Conservation (phyloP, 2,888 invertebrate genomes). For the Epinotia brunnichana region DNA sequence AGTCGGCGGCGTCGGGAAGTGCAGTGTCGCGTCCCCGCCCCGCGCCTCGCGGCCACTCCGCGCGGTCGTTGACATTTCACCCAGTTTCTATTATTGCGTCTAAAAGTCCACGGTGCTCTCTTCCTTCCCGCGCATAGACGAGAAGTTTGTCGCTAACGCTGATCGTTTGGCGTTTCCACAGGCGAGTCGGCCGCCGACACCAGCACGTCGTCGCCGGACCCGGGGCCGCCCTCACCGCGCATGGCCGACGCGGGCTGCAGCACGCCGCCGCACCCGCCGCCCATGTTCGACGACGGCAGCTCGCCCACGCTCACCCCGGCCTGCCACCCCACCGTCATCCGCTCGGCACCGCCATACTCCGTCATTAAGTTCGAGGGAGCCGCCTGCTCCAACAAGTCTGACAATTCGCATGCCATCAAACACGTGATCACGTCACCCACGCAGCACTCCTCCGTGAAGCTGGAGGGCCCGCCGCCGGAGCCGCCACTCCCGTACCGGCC, state of each 20-base stretch:
- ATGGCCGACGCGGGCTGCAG: slow-evolving; percentile 87
- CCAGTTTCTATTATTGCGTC: slow-evolving; percentile 81
- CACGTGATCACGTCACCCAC: slow-evolving; percentile 64
- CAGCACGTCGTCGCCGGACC: slow-evolving; percentile 95
- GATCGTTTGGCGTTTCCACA: slow-evolving; percentile 75
- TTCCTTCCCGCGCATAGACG: slow-evolving; percentile 60
- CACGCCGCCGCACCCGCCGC: slow-evolving; percentile 85
- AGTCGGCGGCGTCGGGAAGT: slow-evolving; percentile 83
- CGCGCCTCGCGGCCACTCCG: slow-evolving; percentile 76
- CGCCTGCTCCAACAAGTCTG: slow-evolving; percentile 65
- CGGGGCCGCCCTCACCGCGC: slow-evolving; percentile 93
- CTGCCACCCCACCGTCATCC: slow-evolving; percentile 82
- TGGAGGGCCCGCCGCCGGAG: slow-evolving; percentile 68
- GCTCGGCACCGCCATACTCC: slow-evolving; percentile 83
- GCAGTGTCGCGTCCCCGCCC: slow-evolving; percentile 83
- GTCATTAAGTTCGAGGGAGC: slow-evolving; percentile 85
- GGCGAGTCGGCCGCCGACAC: slow-evolving; percentile 97
- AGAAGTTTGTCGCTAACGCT: slow-evolving; percentile 59
- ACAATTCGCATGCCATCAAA: slow-evolving; percentile 64
- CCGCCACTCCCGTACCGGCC: slow-evolving; percentile 71
- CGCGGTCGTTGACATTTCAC: slow-evolving; percentile 83
- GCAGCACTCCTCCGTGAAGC: slow-evolving; percentile 78
- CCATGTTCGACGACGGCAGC: slow-evolving; percentile 80
- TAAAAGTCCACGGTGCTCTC: slow-evolving; percentile 74
- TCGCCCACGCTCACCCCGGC: slow-evolving; percentile 73